phyloP scores from a whole-genome alignment of 2,888 invertebrate species.

The Nomada flava region DNA sequence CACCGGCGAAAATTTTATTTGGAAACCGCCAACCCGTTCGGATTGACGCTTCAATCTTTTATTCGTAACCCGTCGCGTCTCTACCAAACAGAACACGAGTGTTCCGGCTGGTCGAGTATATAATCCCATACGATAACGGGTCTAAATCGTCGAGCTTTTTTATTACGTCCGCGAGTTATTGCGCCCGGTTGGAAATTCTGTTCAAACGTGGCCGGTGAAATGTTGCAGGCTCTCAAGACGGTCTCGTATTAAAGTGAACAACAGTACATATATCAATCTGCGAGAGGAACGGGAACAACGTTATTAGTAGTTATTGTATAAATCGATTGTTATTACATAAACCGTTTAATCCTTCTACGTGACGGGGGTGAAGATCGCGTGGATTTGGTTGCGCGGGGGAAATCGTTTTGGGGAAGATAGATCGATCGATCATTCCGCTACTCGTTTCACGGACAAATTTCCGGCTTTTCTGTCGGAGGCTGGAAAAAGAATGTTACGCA shows the following conservation, averaged over 20 bases:
- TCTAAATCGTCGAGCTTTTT: no score
- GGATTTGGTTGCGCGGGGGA: background rate
- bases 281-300: background rate
- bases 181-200: no score
- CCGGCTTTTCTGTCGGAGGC: constrained; percentile 33
- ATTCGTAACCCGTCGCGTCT: constrained; percentile 4
- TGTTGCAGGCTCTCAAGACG: no score
- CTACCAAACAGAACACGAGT: background rate
- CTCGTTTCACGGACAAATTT: constrained; percentile 37
- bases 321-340: background rate
- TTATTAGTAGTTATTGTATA: background rate
- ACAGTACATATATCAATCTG: background rate
- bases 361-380: background rate
- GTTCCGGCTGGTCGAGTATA: no score
- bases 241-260: background rate
- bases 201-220: no score
- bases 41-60: constrained; percentile 11
- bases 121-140: no score
- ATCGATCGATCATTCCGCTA: constrained; percentile 42
- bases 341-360: background rate
- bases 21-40: background rate
- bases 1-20: constrained; percentile 24
- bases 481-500: background rate
- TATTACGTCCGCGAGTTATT: no score
- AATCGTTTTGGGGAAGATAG: background rate